phyloP scores from a whole-genome alignment of 2,113 vertebrate species.

The Bufo gargarizans region DNA sequence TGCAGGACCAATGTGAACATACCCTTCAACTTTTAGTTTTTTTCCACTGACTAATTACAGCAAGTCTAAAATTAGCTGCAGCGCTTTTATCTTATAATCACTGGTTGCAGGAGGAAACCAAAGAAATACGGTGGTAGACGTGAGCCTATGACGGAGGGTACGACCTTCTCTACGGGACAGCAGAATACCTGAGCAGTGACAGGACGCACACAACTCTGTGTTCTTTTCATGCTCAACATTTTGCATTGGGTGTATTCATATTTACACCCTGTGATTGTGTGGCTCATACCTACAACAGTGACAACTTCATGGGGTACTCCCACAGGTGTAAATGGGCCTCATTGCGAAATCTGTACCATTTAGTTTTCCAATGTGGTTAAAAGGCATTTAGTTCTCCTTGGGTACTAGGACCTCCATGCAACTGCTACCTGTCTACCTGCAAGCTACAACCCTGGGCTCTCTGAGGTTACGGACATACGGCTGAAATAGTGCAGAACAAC shows the following conservation, averaged over 20 bases:
- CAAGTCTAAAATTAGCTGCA: background rate
- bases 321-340: background rate
- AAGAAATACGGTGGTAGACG: background rate
- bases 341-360: no score
- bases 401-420: no score
- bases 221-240: background rate
- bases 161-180: background rate
- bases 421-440: no score
- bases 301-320: background rate
- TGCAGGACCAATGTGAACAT: background rate
- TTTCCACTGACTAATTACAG: constrained; percentile 5
- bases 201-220: background rate
- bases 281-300: background rate
- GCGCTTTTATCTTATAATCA: constrained; percentile 21
- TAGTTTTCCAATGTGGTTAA: no score
- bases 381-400: no score
- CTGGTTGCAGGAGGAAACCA: background rate
- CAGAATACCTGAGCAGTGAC: background rate
- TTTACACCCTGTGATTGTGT: background rate
- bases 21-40: background rate
- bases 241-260: background rate
- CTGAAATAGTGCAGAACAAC: no score
- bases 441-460: no score
- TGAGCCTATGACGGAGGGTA: background rate
- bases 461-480: no score